A percentile compares a stretch with the other conserved stretches of the same genome.
These are phyloP conservation scores for Varroa destructor DNA, from an alignment of 1,140 invertebrate species.

Conservation along the genomic window DNA sequence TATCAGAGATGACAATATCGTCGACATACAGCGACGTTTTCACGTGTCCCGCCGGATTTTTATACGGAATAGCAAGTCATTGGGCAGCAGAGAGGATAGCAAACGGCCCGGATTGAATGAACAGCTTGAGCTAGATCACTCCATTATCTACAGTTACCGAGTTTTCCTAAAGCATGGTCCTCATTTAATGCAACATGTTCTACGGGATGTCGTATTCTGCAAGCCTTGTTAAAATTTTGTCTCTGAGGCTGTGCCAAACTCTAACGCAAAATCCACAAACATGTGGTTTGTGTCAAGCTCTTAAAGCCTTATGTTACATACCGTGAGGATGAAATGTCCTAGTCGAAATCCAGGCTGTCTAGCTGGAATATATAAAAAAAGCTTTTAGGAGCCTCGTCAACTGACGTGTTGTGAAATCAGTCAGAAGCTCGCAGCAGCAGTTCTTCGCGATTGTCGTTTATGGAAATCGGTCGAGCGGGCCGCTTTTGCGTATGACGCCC, in stretches of 20 bases:
- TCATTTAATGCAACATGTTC: not conserved
- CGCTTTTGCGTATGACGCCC: not conserved
- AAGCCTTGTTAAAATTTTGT: not conserved
- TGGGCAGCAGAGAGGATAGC: not conserved
- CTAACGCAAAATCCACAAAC: not conserved
- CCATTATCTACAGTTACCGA: constrained; percentile 6
- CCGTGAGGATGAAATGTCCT: not conserved
- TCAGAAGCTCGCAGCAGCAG: not conserved
- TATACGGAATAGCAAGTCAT: not conserved
- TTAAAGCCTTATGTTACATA: not conserved
- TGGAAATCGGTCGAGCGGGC: not conserved
- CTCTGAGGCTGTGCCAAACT: not conserved
- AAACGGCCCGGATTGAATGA: not conserved
- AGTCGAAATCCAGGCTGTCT: not conserved
- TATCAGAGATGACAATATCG: no score
- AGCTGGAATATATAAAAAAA: not conserved
- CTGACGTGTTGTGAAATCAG: not conserved
- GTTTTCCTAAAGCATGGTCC: constrained; percentile 1
- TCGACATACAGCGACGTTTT: no score
- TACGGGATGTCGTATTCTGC: not conserved
- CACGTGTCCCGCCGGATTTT: no score
- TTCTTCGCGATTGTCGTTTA: constrained; percentile 6
- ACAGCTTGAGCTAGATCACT: not conserved
- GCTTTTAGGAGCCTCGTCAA: not conserved
- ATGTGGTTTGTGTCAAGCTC: not conserved